phyloP scores from a whole-genome alignment of 2,113 vertebrate genomes.

The Cebus imitator region DNA sequence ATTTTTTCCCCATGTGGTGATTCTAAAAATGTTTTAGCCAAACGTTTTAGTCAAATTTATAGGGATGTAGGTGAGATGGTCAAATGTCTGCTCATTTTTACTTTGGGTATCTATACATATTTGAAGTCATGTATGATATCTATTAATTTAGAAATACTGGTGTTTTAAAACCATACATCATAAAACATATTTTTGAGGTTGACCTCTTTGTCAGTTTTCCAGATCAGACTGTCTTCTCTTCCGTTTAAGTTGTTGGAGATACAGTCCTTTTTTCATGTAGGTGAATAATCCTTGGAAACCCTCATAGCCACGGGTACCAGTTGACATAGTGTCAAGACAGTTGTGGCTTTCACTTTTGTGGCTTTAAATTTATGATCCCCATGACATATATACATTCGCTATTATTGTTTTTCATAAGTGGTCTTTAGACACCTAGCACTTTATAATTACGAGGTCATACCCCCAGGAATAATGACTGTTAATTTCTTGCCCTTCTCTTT shows the following conservation, averaged over 20 bases:
- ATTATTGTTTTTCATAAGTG: not conserved
- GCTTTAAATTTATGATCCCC: not conserved
- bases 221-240: not conserved
- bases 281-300: conserved; percentile 1
- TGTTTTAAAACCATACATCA: conserved; percentile 25
- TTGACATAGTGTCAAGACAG: not conserved
- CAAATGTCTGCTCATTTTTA: not conserved
- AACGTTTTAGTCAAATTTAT: not conserved
- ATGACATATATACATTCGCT: not conserved
- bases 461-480: not conserved
- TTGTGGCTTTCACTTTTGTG: not conserved
- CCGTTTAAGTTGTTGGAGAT: conserved; percentile 3
- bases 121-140: not conserved
- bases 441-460: not conserved
- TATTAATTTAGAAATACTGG: conserved; percentile 23
- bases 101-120: not conserved
- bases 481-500: conserved; percentile 8
- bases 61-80: not conserved
- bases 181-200: conserved; percentile 8
- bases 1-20: not conserved
- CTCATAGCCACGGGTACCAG: not conserved
- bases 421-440: not conserved
- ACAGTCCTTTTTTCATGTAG: not conserved
- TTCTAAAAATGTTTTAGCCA: conserved; percentile 36
- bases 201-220: not conserved